Percentiles rank a stretch among this genome's conserved stretches.
phyloP scores from a whole-genome alignment of 2,797 vertebrate species.

The Danionella dracula region DNA sequence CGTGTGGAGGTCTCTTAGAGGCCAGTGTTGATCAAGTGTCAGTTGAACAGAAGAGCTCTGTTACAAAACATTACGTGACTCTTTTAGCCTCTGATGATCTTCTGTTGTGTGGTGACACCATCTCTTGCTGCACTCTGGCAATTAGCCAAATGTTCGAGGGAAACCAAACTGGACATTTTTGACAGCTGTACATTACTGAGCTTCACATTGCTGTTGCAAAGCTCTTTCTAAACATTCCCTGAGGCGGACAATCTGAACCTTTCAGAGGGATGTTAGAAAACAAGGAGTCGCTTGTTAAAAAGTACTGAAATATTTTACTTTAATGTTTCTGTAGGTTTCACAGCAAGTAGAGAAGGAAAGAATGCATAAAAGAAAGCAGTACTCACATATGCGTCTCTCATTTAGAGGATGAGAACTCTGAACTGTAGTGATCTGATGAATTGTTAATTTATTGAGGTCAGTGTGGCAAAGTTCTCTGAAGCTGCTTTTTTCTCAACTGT shows the following conservation, averaged over 20 bases:
- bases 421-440: conserved; percentile 36
- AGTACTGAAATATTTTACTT: conserved; percentile 14
- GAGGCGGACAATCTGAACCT: neutral
- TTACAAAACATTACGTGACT: conserved; percentile 11
- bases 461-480: neutral
- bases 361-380: conserved; percentile 17
- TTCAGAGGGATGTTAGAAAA: conserved; percentile 27
- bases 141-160: conserved; percentile 20
- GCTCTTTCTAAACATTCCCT: neutral
- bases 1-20: neutral
- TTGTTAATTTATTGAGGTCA: conserved; percentile 36
- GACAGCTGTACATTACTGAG: neutral
- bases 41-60: neutral
- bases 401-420: conserved; percentile 21
- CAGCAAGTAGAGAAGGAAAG: conserved; percentile 33
- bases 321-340: conserved; percentile 22
- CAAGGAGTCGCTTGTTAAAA: conserved; percentile 35
- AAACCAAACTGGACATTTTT: neutral
- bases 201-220: neutral
- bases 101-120: conserved; percentile 22
- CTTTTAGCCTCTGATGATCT: neutral
- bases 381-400: conserved; percentile 30
- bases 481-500: neutral
- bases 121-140: conserved; percentile 17
- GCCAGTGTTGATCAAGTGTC: neutral